These are phyloP conservation scores for Ophioderma brevispina DNA, from an alignment of 35 echinoderm and acorn worm genomes.

Conservation along the genomic window DNA sequence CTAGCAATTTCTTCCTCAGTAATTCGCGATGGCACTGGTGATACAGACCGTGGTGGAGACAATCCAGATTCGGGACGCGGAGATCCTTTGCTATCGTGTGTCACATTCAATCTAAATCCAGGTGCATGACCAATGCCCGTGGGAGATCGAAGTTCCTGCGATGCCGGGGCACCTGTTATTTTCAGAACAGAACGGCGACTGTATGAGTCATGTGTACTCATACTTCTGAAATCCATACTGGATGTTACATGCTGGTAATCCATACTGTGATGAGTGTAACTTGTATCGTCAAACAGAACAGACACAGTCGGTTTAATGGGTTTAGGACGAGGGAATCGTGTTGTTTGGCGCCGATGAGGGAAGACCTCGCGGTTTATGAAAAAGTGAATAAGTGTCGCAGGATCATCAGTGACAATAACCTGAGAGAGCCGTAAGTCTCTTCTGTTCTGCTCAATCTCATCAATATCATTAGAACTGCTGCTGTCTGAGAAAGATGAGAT, in stretches of 20 bases:
- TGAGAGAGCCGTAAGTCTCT: conserved; percentile 40
- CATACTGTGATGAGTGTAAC: not conserved
- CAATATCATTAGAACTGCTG: conserved; percentile 6
- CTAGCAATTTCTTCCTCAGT: not conserved
- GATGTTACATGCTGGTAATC: not conserved
- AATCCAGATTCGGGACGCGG: not conserved
- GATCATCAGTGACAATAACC: conserved; percentile 49
- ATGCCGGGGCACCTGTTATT: not conserved
- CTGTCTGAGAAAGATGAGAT: conserved; percentile 16
- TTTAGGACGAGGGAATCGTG: not conserved
- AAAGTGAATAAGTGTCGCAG: conserved; percentile 36
- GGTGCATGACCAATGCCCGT: not conserved
- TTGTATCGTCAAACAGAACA: not conserved
- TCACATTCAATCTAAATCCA: conserved; percentile 14
- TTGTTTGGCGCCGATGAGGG: not conserved
- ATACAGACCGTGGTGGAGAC: conserved; percentile 2
- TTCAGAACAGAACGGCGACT: not conserved
- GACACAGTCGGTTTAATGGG: not conserved
- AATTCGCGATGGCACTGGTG: not conserved
- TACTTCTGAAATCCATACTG: not conserved
- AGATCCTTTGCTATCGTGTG: conserved; percentile 54
- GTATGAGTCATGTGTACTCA: not conserved
- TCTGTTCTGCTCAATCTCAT: conserved; percentile 54
- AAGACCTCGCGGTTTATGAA: conserved; percentile 8
- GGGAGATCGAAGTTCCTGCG: not conserved